phyloP scores from a whole-genome alignment of 2,113 vertebrate genomes.

The Pithys albifrons region DNA sequence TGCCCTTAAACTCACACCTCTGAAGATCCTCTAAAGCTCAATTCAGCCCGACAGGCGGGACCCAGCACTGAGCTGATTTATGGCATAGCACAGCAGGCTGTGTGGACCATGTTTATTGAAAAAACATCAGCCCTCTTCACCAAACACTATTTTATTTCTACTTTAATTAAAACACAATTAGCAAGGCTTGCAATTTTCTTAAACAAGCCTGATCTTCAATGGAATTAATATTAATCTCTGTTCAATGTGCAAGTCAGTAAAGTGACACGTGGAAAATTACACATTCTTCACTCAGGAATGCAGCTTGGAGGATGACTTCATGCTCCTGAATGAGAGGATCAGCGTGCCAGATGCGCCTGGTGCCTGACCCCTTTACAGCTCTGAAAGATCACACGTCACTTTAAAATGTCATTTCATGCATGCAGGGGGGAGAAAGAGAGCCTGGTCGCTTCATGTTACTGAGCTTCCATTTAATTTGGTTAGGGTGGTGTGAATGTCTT shows the following conservation, averaged over 20 bases:
- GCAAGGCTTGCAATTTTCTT: background rate
- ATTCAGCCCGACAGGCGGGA: accelerated
- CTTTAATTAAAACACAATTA: conserved; percentile 12
- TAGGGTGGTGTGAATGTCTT: background rate
- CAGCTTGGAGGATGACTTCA: conserved; percentile 17
- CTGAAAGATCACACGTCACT: background rate
- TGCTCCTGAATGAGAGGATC: background rate
- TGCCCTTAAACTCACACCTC: background rate
- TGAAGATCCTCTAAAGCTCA: background rate
- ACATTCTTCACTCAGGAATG: conserved; percentile 5
- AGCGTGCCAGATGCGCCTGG: background rate
- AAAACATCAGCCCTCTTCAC: background rate
- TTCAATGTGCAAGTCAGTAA: background rate
- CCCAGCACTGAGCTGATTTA: background rate
- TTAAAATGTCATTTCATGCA: conserved; percentile 13
- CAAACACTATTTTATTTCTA: background rate
- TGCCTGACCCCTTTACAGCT: background rate
- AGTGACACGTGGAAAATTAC: conserved; percentile 16
- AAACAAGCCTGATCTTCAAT: background rate
- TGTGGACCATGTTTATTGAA: background rate
- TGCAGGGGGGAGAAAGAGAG: background rate
- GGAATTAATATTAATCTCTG: background rate
- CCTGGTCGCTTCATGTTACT: background rate
- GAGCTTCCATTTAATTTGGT: background rate
- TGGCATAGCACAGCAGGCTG: accelerated